Base-by-base conservation (phyloP, 2,113 vertebrate species). In the Aspidoscelis tigris region DNA sequence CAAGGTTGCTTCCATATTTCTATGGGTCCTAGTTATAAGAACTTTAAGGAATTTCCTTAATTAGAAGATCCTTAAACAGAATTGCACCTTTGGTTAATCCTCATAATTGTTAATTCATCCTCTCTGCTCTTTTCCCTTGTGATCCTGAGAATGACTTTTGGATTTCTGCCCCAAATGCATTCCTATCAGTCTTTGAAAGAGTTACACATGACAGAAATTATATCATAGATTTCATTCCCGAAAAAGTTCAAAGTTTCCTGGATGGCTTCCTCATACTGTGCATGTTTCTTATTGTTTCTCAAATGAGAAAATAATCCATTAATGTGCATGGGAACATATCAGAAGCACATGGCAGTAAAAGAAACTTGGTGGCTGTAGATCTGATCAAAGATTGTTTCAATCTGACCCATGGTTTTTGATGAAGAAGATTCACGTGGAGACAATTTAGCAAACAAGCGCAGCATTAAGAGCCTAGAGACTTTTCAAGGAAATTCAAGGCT, bases 401-500 rank as follows among this genome's bases (percentile, higher is more conserved):
- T 95, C 94, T 94, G 94, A 95, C 93, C 95, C 92, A 90, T 92
- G 92, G 93, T 93, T 95, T 96, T 96, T 96, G 95, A 96, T 96
- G 94, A 95, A 94, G 92, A 95, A 94, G 94, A 96, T 96, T 95
- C 96, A 93, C 94, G 91, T 95, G 95, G 95, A 96, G 95, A 95
- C 93, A 96, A 96, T 95, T 96, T 96, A 95, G 94, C 94, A 93
- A 95, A 95, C 93, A 96, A 96, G 95, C 91, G 92, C 92, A 92
- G 90, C 87, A 92, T 92, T 93, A 93, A 95, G 93, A 96, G 88
- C 93, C 94, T 89, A 93, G 92, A 95, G 94, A 95, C 93, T 86
- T 92, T 91, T 92, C 92, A 85, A 91, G 92, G 95, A 95, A 96
- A 95, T 93, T 92, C 93, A 90, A 95, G 95, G 89, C 95, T 95